A percentile compares a stretch with the other conserved stretches of the same genome.
These are phyloP conservation scores for Acronicta aceris DNA, from an alignment of 2,888 invertebrate genomes.

Conservation along the genomic window DNA sequence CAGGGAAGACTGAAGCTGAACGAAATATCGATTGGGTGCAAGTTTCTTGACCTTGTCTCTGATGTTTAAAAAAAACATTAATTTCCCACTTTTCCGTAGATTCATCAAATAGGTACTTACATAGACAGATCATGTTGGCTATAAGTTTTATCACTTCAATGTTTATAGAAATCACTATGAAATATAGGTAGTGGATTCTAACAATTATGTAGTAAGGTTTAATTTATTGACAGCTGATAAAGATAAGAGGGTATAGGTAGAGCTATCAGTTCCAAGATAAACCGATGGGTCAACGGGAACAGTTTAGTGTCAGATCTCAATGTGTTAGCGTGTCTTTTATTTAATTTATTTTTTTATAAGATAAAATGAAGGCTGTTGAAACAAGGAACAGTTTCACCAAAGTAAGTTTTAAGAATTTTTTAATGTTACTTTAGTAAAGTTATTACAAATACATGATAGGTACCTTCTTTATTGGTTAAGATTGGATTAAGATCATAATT, in stretches of 20 bases:
- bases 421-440: no score
- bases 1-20: no score
- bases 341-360: constrained; percentile 20
- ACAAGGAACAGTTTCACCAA: constrained; percentile 56
- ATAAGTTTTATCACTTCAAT: constrained; percentile 31
- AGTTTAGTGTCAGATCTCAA: constrained; percentile 58
- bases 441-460: no score
- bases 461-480: no score
- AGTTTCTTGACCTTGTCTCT: no score
- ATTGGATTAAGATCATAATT: no score
- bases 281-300: constrained; percentile 58
- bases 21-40: no score
- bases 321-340: constrained; percentile 49
- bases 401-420: constrained; percentile 47
- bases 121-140: constrained; percentile 3
- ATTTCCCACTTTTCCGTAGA: no score
- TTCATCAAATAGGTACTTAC: no score
- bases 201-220: constrained; percentile 36
- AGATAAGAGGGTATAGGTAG: constrained; percentile 69
- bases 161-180: constrained; percentile 7
- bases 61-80: no score
- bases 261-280: constrained; percentile 68
- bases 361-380: constrained; percentile 73
- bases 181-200: constrained; percentile 18
- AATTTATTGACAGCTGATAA: constrained; percentile 70